A percentile compares a stretch with the other conserved stretches of the same genome.
phyloP scores from a whole-genome alignment of 2,113 vertebrate genomes.

The Rostratula benghalensis region DNA sequence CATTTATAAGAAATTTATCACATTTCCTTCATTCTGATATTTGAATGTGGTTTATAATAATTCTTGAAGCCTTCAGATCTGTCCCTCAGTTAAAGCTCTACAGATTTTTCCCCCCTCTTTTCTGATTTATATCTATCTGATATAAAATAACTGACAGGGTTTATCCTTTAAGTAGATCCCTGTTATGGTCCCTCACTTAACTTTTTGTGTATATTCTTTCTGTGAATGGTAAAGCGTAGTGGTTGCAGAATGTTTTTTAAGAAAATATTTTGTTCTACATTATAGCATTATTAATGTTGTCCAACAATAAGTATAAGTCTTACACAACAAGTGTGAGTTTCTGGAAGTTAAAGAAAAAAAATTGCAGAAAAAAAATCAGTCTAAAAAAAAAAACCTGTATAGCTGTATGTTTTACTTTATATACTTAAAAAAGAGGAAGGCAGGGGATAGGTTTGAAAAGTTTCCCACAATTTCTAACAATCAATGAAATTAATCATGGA shows the following conservation, averaged over 20 bases:
- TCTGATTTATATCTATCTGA: neutral
- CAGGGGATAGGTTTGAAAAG: neutral
- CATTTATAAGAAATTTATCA: neutral
- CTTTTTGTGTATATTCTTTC: neutral
- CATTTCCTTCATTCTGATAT: neutral
- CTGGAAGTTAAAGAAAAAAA: neutral
- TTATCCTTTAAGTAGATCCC: neutral
- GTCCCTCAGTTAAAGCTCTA: neutral
- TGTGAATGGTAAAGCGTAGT: neutral
- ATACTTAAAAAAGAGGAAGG: neutral
- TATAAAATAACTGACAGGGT: neutral
- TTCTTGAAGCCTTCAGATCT: neutral
- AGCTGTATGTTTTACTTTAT: neutral
- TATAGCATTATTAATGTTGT: neutral
- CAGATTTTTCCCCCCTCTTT: accelerated
- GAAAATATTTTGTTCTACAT: neutral
- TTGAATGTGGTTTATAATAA: neutral
- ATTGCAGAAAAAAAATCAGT: neutral
- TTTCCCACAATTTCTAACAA: neutral
- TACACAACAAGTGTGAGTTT: neutral
- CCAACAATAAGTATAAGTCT: neutral
- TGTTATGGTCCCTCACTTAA: neutral
- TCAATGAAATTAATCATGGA: neutral
- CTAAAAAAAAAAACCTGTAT: accelerated
- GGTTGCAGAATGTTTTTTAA: neutral